These are phyloP conservation scores for Drosophila quadrilineata DNA, from an alignment of 1,140 invertebrate species.

Conservation along the genomic window DNA sequence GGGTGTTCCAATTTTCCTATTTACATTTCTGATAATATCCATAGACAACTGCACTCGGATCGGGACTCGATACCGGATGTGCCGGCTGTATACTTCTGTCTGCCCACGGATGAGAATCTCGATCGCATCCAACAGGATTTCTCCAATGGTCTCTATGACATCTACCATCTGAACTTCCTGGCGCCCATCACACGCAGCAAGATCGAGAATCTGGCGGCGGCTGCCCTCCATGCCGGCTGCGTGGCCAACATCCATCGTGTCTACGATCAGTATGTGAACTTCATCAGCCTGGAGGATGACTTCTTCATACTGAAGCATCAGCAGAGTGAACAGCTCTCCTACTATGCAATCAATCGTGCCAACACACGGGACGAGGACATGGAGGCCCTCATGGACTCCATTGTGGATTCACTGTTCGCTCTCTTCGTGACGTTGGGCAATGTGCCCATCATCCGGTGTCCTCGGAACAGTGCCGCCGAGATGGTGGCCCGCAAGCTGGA, in stretches of 20 bases:
- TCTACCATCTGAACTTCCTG: constrained; percentile 98
- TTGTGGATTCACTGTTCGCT: constrained; percentile 98
- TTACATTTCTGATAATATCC: not conserved
- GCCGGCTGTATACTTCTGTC: constrained; percentile 98
- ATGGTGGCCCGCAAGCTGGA: constrained; percentile 98
- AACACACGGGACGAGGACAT: constrained; percentile 98
- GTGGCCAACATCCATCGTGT: constrained; percentile 96
- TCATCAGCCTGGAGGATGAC: constrained; percentile 99
- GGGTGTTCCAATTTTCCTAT: no score
- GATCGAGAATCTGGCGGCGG: constrained; percentile 96
- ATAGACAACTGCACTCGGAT: constrained; percentile 94
- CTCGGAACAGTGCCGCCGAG: constrained; percentile 98
- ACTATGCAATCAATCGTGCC: constrained; percentile 96
- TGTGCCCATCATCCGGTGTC: constrained; percentile 97
- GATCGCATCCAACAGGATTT: constrained; percentile 96
- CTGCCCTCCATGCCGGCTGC: constrained; percentile 93
- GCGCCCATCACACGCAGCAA: constrained; percentile 96
- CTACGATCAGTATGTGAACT: constrained; percentile 99
- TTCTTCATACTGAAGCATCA: constrained; percentile 97
- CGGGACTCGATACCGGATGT: constrained; percentile 98
- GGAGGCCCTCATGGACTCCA: constrained; percentile 95
- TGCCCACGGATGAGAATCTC: constrained; percentile 98
- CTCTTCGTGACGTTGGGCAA: constrained; percentile 97
- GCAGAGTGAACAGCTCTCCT: constrained; percentile 94
- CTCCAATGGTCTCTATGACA: constrained; percentile 95